These are phyloP conservation scores for Punctoribates punctum DNA, from an alignment of 2,888 invertebrate species.

Conservation along the genomic window DNA sequence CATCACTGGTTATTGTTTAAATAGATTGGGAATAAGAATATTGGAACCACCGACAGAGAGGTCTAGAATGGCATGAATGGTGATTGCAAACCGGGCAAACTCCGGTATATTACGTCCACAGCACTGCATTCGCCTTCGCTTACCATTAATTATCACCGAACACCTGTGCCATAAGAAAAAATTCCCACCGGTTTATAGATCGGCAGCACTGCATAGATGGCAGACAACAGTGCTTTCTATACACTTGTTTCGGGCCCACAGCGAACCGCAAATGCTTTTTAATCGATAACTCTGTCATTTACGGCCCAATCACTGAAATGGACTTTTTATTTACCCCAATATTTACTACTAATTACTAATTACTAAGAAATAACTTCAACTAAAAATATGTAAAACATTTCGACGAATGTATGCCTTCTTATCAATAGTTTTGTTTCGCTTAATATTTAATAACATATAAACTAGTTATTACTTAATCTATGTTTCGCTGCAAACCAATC, in stretches of 20 bases:
- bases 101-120: constrained; percentile 22
- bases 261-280: not conserved
- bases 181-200: constrained; percentile 44
- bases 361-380: not conserved
- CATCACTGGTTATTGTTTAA: constrained; percentile 33
- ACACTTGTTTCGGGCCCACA: constrained; percentile 4
- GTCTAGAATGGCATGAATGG: constrained; percentile 11
- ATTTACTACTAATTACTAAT: not conserved
- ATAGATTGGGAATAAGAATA: constrained; percentile 21
- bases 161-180: constrained; percentile 46
- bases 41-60: not conserved
- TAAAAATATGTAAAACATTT: not conserved
- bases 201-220: not conserved
- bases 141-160: constrained; percentile 46
- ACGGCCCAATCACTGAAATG: not conserved
- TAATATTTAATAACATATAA: not conserved
- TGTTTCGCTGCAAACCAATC: not conserved
- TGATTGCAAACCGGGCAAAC: constrained; percentile 26
- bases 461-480: constrained; percentile 8
- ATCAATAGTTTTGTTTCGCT: not conserved
- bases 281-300: constrained; percentile 22
- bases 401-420: not conserved
- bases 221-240: not conserved
- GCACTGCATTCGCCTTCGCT: constrained; percentile 35
- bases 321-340: not conserved